phyloP scores from a whole-genome alignment of 1,140 invertebrate genomes.

The Drosophila chauvacae region DNA sequence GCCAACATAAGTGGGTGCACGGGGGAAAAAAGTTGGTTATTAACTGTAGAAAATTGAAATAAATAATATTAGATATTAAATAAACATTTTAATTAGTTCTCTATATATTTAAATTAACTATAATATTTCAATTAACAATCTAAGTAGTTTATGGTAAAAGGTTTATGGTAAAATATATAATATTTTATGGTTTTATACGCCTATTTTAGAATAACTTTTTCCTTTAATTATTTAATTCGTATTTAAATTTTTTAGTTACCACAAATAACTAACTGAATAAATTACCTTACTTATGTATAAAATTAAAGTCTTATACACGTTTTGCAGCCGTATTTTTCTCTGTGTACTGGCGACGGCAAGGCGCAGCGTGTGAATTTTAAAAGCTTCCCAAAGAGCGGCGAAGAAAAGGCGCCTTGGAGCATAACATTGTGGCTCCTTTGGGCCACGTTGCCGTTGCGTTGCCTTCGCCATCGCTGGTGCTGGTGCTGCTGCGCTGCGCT shows the following conservation, averaged over 20 bases:
- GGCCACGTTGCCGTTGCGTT: constrained; percentile 39
- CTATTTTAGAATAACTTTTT: too few relatives aligned
- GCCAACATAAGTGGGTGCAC: constrained; percentile 3
- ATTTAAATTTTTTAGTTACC: too few relatives aligned
- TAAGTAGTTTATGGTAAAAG: too few relatives aligned
- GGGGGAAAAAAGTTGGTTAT: background rate
- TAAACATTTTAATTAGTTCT: background rate
- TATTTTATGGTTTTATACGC: too few relatives aligned
- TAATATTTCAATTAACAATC: too few relatives aligned
- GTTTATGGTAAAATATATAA: too few relatives aligned
- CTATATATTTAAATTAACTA: background rate
- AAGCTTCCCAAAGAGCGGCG: constrained; percentile 55
- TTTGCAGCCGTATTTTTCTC: background rate
- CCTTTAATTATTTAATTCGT: too few relatives aligned
- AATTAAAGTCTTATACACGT: too few relatives aligned
- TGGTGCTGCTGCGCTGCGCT: constrained; percentile 29
- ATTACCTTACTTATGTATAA: too few relatives aligned
- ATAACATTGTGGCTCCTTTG: constrained; percentile 53
- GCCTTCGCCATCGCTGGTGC: background rate
- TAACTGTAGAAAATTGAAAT: background rate
- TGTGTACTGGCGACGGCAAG: constrained; percentile 30
- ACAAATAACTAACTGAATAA: too few relatives aligned
- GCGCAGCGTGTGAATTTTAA: constrained; percentile 78
- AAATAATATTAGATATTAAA: too few relatives aligned
- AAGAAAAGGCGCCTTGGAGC: constrained; percentile 57